Evolutionary conservation across 1,140 invertebrate species (phyloP).

Genomic region (Drosophila auraria): DNA sequence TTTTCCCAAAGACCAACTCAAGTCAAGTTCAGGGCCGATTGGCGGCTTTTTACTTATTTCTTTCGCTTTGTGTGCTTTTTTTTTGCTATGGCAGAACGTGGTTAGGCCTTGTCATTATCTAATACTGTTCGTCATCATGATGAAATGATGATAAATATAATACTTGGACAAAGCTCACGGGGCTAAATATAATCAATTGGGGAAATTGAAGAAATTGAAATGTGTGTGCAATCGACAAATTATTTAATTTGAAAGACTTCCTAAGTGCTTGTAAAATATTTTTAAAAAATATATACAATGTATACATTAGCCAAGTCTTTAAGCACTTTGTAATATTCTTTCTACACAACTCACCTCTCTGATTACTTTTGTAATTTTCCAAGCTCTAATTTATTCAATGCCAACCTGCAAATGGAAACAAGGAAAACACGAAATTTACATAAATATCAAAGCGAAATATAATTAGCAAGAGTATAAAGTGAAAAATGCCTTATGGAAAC

Average conservation of each 20-base stretch:
- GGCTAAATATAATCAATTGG: constrained; percentile 43
- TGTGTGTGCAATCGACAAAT: background rate
- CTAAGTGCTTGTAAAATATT: background rate
- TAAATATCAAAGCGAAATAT: constrained; percentile 40
- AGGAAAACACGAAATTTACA: constrained; percentile 22
- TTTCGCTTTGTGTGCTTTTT: constrained; percentile 7
- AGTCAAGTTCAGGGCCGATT: constrained; percentile 78
- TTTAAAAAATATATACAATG: too few relatives aligned
- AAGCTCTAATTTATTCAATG: constrained; percentile 29
- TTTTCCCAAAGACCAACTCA: constrained; percentile 59
- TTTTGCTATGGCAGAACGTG: constrained; percentile 8
- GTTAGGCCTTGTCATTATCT: constrained; percentile 32
- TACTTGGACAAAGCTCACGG: constrained; percentile 34
- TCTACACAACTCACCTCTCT: constrained; percentile 27
- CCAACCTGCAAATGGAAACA: constrained; percentile 47
- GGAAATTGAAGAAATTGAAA: constrained; percentile 52
- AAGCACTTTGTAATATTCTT: background rate
- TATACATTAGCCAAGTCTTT: background rate
- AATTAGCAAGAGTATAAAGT: constrained; percentile 34
- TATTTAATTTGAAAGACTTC: background rate
- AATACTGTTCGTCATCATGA: constrained; percentile 37
- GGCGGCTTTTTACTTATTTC: constrained; percentile 21
- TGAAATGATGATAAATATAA: constrained; percentile 25
- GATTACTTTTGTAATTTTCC: constrained; percentile 34
- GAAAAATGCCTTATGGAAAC: constrained; percentile 20